Evolutionary conservation across 2,113 vertebrate species (phyloP), one percentile per base, ranked within the genome.

Genomic region (Channa argus): DNA sequence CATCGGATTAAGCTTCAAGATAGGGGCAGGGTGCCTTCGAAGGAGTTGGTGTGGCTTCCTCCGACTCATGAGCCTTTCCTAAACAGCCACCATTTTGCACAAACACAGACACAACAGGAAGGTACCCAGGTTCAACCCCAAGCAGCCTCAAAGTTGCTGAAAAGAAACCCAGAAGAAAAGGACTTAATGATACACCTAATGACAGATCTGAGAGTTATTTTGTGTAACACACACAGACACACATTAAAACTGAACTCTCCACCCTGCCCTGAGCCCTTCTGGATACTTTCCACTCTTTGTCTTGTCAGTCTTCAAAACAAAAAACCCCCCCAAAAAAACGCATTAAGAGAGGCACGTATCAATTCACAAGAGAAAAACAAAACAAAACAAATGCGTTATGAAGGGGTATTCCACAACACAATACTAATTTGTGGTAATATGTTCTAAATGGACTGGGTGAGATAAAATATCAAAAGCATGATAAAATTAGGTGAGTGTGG

Each of bases 1-100:
- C 92, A 92, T 91, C 68, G 88, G 91, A 94, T 93, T 93, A 93
- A 85, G 79, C 82, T 81, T 71, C 68, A 44, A 83, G 84, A 88
- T 80, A 71, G 87, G 79, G 80, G 80, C 67, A 77, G 79, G 80
- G 71, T 50, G 86, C 82, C 86, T 87, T 82, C 8, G 60, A 77
- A 34, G 64, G 71, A 58, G 63, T 63, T 15, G 41, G 60, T 39
- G 77, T 65, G 68, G 73, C 77, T 80, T 83, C 75, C 68, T 83
- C 63, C 4, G 47, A 68, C 47, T 73, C 77, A 71, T 75, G 71
- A n/a, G 66, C 76, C 51, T 74, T 61, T 45, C 5, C 71, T 65
- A 66, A 73, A 63, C 49, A 50, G 67, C 56, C 45, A 76, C 74
- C 51, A 54, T 80, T 63, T 24, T 78, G 10, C 54, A 63, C 62